These are phyloP conservation scores for Leistus spinibarbis DNA, from an alignment of 2,888 invertebrate species.

Conservation along the genomic window DNA sequence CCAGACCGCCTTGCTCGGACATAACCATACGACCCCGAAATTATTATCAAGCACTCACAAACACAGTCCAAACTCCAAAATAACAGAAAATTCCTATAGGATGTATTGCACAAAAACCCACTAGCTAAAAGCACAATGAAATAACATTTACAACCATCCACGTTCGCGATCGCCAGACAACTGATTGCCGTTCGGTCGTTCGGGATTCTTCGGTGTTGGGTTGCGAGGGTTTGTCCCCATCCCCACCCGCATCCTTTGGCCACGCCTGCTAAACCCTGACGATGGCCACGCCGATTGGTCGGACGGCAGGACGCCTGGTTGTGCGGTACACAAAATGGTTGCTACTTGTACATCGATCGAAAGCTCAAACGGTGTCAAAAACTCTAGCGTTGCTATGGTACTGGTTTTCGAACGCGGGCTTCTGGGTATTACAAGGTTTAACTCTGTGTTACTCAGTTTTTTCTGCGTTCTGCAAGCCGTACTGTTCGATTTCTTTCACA, in stretches of 20 bases:
- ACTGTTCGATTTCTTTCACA: background rate
- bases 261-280: slow-evolving; percentile 47
- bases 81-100: slow-evolving; percentile 13
- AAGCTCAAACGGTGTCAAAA: slow-evolving; percentile 9
- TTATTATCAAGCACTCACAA: slow-evolving; percentile 43
- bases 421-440: slow-evolving; percentile 18
- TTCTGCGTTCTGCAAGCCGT: background rate
- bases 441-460: background rate
- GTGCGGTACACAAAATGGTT: slow-evolving; percentile 55
- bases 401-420: background rate
- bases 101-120: background rate
- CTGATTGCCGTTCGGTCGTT: background rate
- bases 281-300: slow-evolving; percentile 49
- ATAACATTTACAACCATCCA: background rate
- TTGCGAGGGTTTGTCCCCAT: background rate
- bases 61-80: slow-evolving; percentile 28
- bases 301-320: background rate
- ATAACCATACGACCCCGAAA: slow-evolving; percentile 64
- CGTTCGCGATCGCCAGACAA: slow-evolving; percentile 20
- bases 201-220: background rate
- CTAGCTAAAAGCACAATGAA: background rate
- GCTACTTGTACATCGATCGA: slow-evolving; percentile 40
- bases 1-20: slow-evolving; percentile 70
- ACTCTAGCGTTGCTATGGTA: slow-evolving; percentile 23
- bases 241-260: slow-evolving; percentile 22